Conservation (phyloP, 2,797 vertebrate genomes). For the Thamnophis elegans region DNA sequence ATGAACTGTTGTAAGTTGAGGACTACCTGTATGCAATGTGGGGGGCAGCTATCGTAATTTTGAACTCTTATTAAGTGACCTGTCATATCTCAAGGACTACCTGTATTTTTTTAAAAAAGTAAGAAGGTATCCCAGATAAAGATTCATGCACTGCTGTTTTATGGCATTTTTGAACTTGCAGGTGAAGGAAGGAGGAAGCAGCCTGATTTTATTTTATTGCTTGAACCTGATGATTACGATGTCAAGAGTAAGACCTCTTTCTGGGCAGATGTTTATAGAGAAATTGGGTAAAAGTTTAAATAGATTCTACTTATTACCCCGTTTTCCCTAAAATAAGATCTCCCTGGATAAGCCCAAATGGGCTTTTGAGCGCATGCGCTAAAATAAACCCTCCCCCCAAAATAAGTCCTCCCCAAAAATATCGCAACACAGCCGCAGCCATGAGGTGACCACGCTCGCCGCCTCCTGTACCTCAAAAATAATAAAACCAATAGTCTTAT, state of each 20-base stretch:
- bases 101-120: neutral
- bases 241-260: neutral
- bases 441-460: too few relatives aligned
- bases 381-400: too few relatives aligned
- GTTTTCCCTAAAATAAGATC: too few relatives aligned
- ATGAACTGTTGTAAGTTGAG: too few relatives aligned
- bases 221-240: neutral
- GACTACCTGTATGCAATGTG: neutral
- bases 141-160: neutral
- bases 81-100: neutral
- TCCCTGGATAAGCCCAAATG: too few relatives aligned
- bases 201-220: neutral
- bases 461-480: too few relatives aligned
- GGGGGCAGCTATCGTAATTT: neutral
- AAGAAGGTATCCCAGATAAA: neutral
- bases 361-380: too few relatives aligned
- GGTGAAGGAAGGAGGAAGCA: too few relatives aligned
- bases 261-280: neutral
- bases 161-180: neutral
- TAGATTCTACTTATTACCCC: neutral
- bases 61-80: too few relatives aligned
- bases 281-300: neutral
- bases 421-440: too few relatives aligned
- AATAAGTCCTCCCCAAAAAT: too few relatives aligned
- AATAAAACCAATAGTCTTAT: too few relatives aligned